Conservation (phyloP, 2,888 invertebrate genomes). For the Tenthredo livida region DNA sequence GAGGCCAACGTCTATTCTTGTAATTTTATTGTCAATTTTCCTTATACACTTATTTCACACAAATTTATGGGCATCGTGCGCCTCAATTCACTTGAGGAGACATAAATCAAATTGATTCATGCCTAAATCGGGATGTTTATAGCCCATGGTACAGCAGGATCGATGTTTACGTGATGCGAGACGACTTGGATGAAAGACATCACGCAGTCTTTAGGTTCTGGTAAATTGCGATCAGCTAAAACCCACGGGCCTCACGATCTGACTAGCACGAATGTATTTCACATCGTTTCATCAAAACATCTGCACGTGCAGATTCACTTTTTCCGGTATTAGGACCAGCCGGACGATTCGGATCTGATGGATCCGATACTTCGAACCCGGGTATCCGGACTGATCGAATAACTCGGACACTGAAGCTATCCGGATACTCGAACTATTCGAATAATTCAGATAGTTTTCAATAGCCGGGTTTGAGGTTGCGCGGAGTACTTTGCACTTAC, state of each 20-base stretch:
- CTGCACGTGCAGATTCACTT: background rate
- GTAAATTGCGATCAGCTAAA: background rate
- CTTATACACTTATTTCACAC: constrained; percentile 23
- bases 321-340: background rate
- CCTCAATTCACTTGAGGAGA: constrained; percentile 46
- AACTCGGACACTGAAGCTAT: background rate
- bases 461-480: too few species aligned
- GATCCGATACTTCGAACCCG: background rate
- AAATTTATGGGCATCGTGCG: constrained; percentile 36
- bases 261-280: background rate
- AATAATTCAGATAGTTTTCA: background rate
- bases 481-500: too few species aligned
- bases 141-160: constrained; percentile 23
- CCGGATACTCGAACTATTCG: background rate
- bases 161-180: constrained; percentile 39
- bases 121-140: constrained; percentile 55
- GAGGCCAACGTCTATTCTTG: constrained; percentile 2
- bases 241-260: background rate
- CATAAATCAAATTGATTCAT: constrained; percentile 54
- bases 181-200: constrained; percentile 28
- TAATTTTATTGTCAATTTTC: constrained; percentile 40
- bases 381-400: background rate
- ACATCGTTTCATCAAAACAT: background rate
- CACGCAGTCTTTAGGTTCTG: constrained; percentile 25
- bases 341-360: background rate